These are phyloP conservation scores for Nothocercus julius DNA, from an alignment of 2,113 vertebrate species.

Conservation along the genomic window DNA sequence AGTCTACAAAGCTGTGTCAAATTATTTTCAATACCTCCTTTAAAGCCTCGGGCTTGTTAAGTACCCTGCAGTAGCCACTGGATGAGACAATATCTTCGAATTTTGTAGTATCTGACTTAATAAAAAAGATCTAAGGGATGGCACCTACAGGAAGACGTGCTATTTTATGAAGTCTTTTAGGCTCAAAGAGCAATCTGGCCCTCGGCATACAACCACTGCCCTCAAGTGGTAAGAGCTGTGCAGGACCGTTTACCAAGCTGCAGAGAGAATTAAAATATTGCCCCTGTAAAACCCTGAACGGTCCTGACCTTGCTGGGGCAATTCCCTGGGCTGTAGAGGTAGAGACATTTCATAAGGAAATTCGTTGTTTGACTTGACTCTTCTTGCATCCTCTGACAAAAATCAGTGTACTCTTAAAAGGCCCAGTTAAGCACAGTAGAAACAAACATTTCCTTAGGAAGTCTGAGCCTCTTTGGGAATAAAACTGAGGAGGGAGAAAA, in stretches of 20 bases:
- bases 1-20: neutral
- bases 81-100: fast-evolving
- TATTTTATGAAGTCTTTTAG: neutral
- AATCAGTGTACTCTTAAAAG: neutral
- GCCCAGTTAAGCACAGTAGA: neutral
- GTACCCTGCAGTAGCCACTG: neutral
- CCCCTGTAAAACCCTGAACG: neutral
- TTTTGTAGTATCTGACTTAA: fast-evolving
- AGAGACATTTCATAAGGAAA: neutral
- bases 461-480: neutral
- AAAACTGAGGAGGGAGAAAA: neutral
- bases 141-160: neutral
- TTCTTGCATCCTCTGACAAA: neutral
- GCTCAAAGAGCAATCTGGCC: fast-evolving
- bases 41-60: neutral
- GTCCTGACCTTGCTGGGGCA: neutral
- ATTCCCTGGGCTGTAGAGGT: fast-evolving
- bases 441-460: neutral
- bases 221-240: neutral
- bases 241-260: neutral
- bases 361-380: neutral
- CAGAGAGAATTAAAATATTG: fast-evolving
- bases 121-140: fast-evolving
- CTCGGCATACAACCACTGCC: neutral
- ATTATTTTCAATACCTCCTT: neutral